Evolutionary conservation across 2,888 invertebrate species (phyloP).

Genomic region (Drosophila fungiperda): DNA sequence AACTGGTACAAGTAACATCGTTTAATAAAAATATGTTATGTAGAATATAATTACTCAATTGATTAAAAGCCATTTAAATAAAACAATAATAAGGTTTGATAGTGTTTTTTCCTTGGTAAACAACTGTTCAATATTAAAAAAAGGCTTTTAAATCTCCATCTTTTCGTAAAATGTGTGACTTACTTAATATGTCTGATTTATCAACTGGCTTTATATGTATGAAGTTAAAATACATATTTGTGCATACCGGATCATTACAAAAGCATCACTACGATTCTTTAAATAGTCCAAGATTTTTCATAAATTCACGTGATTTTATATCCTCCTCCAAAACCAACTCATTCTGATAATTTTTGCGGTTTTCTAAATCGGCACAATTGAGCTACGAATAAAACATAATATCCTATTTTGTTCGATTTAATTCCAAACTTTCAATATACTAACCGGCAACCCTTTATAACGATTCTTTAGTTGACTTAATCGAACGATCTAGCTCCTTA

Average conservation of each 20-base stretch:
- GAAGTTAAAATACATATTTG: neutral
- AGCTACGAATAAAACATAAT: slow-evolving; percentile 51
- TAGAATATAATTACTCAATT: slow-evolving; percentile 58
- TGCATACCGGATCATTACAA: slow-evolving; percentile 78
- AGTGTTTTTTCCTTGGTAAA: no score
- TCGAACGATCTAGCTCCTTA: slow-evolving; percentile 83
- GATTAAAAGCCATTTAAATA: slow-evolving; percentile 41
- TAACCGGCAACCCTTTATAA: slow-evolving; percentile 78
- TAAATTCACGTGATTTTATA: slow-evolving; percentile 69
- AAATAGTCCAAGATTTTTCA: slow-evolving; percentile 61
- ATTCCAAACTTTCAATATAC: slow-evolving; percentile 8
- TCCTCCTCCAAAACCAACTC: slow-evolving; percentile 82
- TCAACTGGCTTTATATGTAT: neutral
- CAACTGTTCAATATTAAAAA: no score
- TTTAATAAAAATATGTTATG: neutral
- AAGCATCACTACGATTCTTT: slow-evolving; percentile 75
- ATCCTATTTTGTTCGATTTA: neutral
- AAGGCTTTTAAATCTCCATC: no score
- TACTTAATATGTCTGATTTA: neutral
- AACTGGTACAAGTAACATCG: slow-evolving; percentile 52
- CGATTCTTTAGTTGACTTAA: slow-evolving; percentile 67
- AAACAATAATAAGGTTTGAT: neutral
- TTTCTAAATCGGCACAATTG: slow-evolving; percentile 75
- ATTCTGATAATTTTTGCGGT: slow-evolving; percentile 82
- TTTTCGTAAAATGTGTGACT: neutral